Conservation (phyloP, 2,113 vertebrate species). For the Edolisoma coerulescens region DNA sequence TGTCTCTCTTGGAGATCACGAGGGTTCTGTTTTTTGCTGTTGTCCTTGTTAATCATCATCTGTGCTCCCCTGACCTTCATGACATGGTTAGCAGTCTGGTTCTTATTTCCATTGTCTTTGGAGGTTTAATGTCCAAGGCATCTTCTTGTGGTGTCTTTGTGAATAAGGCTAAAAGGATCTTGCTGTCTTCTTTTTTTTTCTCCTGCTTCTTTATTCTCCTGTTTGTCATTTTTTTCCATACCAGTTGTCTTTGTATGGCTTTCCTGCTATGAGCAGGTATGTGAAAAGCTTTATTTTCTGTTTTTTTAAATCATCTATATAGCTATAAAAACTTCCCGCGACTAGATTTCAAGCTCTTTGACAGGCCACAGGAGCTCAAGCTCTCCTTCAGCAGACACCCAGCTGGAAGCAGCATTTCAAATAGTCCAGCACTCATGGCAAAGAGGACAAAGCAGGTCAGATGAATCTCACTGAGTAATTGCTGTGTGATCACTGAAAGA, state of each 20-base stretch:
- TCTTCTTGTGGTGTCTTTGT: background rate
- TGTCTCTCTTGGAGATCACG: background rate
- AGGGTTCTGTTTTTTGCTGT: background rate
- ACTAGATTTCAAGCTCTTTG: constrained; percentile 86
- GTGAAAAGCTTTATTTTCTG: background rate
- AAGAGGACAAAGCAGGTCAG: constrained; percentile 96
- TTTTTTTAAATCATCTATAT: background rate
- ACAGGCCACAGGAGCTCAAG: constrained; percentile 83
- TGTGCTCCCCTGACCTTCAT: background rate
- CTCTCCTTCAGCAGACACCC: constrained; percentile 80
- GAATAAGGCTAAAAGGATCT: background rate
- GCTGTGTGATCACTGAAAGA: background rate
- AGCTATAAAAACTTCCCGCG: constrained; percentile 92
- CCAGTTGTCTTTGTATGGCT: background rate
- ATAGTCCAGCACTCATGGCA: constrained; percentile 91
- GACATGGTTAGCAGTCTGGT: background rate
- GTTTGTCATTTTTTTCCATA: background rate
- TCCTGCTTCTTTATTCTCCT: background rate
- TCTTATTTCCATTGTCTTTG: background rate
- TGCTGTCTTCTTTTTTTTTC: background rate
- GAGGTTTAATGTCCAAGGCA: background rate
- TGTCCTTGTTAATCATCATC: background rate
- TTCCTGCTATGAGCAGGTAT: background rate
- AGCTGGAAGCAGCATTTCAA: constrained; percentile 80
- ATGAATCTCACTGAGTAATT: background rate